phyloP scores from a whole-genome alignment of 2,113 vertebrate species.

The Rhabdornis inornatus region DNA sequence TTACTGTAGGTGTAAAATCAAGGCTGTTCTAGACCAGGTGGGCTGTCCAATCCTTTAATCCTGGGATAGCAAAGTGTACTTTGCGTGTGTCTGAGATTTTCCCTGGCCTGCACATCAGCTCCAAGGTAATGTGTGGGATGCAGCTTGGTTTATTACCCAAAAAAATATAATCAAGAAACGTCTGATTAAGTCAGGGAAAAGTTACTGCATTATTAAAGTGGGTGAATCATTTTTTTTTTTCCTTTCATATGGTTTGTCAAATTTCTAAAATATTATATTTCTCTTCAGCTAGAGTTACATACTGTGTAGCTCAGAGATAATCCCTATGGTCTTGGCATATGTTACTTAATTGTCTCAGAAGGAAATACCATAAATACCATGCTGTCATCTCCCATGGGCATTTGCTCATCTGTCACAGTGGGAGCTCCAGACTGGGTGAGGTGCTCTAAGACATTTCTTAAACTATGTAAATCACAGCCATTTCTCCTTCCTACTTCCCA shows the following conservation, averaged over 20 bases:
- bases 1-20: background rate
- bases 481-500: conserved; percentile 75
- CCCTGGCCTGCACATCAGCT: background rate
- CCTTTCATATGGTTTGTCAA: conserved; percentile 77
- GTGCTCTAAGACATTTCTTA: conserved; percentile 82
- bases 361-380: conserved; percentile 84
- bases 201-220: conserved; percentile 70
- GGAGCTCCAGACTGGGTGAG: conserved; percentile 83
- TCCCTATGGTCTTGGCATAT: conserved; percentile 86
- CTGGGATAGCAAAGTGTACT: background rate
- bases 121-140: background rate
- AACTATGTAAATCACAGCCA: conserved; percentile 80
- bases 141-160: conserved; percentile 21
- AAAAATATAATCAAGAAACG: background rate
- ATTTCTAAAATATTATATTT: conserved; percentile 84
- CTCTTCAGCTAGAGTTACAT: conserved; percentile 75
- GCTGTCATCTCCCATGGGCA: conserved; percentile 85
- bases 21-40: background rate
- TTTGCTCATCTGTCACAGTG: conserved; percentile 82
- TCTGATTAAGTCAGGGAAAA: conserved; percentile 65
- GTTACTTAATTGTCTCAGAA: conserved; percentile 88
- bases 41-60: background rate
- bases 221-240: conserved; percentile 23
- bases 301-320: conserved; percentile 83
- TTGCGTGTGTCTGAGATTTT: background rate